These are phyloP conservation scores for Aphelinus certus DNA, from an alignment of 1,140 invertebrate genomes.

Conservation along the genomic window DNA sequence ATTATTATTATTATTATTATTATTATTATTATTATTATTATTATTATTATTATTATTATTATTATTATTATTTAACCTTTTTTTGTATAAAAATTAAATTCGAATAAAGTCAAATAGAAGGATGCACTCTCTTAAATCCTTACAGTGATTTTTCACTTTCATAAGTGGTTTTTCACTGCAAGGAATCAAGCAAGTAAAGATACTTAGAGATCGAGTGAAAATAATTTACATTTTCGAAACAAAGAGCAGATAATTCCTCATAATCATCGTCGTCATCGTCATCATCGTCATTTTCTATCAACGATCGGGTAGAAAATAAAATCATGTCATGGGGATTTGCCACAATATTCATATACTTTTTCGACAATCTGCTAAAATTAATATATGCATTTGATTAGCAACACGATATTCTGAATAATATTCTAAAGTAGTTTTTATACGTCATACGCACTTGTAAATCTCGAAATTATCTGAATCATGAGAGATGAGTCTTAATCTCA, in stretches of 20 bases:
- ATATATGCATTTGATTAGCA: conserved; percentile 30
- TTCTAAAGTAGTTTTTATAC: conserved; percentile 60
- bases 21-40: conserved; percentile 1
- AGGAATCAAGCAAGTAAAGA: too few species aligned
- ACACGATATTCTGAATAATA: conserved; percentile 9
- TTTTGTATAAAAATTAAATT: too few species aligned
- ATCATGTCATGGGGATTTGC: conserved; percentile 76
- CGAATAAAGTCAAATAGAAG: too few species aligned
- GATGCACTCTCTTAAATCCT: too few species aligned
- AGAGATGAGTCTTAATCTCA: conserved; percentile 85
- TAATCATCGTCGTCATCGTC: conserved; percentile 2
- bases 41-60: background rate
- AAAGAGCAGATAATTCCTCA: background rate
- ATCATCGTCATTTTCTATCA: conserved; percentile 38
- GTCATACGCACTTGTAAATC: conserved; percentile 78
- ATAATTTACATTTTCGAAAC: background rate
- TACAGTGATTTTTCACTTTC: too few species aligned
- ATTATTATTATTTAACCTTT: too few species aligned
- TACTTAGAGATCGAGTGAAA: too few species aligned
- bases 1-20: too few species aligned
- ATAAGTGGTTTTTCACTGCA: too few species aligned
- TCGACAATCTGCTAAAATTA: conserved; percentile 51
- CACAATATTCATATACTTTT: conserved; percentile 67
- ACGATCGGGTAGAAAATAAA: conserved; percentile 59
- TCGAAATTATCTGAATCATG: conserved; percentile 65